phyloP scores from a whole-genome alignment of 2,888 invertebrate species.

The Pyralis farinalis region DNA sequence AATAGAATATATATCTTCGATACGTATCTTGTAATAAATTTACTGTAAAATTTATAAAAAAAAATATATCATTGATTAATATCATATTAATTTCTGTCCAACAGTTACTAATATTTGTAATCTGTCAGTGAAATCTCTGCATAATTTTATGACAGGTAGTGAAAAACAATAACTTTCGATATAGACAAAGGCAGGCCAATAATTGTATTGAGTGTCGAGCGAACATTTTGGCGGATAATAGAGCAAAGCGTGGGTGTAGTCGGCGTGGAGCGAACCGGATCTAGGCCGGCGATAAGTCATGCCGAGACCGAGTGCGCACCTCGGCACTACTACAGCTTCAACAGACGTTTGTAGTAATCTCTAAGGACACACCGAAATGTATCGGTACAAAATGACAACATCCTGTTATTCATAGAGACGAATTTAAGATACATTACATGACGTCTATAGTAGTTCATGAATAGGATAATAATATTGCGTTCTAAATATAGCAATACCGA shows the following conservation, averaged over 20 bases:
- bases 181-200: slow-evolving; percentile 36
- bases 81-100: too few species aligned
- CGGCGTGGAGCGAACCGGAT: slow-evolving; percentile 63
- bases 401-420: background rate
- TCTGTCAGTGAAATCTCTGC: too few species aligned
- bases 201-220: slow-evolving; percentile 45
- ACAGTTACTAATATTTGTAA: too few species aligned
- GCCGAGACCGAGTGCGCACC: slow-evolving; percentile 37
- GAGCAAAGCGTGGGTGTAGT: slow-evolving; percentile 66
- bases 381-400: background rate
- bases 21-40: too few species aligned
- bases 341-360: background rate
- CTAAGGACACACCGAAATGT: slow-evolving; percentile 4
- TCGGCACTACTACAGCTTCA: slow-evolving; percentile 15
- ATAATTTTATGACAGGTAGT: too few species aligned
- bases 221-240: slow-evolving; percentile 70
- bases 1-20: too few species aligned
- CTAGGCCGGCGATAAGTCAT: slow-evolving; percentile 68
- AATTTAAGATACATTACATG: too few species aligned
- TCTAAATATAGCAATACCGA: too few species aligned
- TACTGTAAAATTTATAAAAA: too few species aligned
- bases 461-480: too few species aligned
- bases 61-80: too few species aligned
- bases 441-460: too few species aligned
- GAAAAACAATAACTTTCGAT: background rate